phyloP scores from a whole-genome alignment of 2,888 invertebrate species.

The Zeuzera pyrina region DNA sequence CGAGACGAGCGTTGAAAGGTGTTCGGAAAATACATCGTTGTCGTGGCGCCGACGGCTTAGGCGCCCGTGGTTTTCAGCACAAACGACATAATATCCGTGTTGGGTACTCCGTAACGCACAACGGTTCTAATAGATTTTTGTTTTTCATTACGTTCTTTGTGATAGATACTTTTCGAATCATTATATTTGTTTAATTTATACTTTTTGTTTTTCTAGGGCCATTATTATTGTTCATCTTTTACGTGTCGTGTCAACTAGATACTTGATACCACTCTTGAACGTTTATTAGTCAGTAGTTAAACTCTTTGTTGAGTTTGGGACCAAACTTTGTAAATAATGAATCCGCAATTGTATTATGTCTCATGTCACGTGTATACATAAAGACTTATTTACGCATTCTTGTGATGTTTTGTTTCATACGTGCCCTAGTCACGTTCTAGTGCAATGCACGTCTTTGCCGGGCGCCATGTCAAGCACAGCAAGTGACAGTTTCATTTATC shows the following conservation, averaged over 20 bases:
- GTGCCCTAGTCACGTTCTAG: conserved; percentile 56
- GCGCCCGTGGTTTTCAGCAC: conserved; percentile 2
- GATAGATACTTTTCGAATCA: too few species aligned
- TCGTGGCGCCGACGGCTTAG: conserved; percentile 21
- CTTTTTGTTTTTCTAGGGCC: too few species aligned
- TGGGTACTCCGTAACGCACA: too few species aligned
- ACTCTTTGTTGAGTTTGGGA: too few species aligned
- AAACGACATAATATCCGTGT: conserved; percentile 30
- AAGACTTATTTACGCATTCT: conserved; percentile 28
- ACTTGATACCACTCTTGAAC: too few species aligned
- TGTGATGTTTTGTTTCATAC: conserved; percentile 39
- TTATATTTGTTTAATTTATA: too few species aligned
- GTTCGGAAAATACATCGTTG: conserved; percentile 60
- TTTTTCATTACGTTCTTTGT: too few species aligned
- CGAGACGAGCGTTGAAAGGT: conserved; percentile 70
- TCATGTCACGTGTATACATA: conserved; percentile 31
- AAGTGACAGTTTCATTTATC: conserved; percentile 29
- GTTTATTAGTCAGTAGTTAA: too few species aligned
- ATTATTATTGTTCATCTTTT: too few species aligned
- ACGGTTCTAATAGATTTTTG: too few species aligned
- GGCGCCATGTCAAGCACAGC: conserved; percentile 13
- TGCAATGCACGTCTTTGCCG: conserved; percentile 13
- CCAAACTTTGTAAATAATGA: too few species aligned
- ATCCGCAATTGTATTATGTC: conserved; percentile 8
- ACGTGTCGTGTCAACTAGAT: too few species aligned